Base-by-base conservation (phyloP, 1,140 invertebrate species). In the Chironomus striatipennis region DNA sequence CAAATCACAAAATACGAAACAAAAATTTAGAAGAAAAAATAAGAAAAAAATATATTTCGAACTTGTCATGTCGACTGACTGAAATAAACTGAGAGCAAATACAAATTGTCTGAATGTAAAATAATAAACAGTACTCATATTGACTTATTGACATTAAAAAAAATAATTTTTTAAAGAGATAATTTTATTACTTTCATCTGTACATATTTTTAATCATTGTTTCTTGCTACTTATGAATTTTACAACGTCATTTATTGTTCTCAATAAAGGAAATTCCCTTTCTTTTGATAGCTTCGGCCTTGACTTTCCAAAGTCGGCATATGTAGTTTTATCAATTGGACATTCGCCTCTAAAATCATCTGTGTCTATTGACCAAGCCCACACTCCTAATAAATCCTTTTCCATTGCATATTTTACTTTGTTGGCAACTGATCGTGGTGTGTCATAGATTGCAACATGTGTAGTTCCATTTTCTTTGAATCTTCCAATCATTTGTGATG, bases 361-460 rank as follows among this genome's bases (percentile, higher is more conserved):
- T 2, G 74, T 75, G 70, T 76, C 75, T n/a, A 76, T 72, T 2
- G 72, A 42, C 75, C 75, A 76, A 7, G 73, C 74, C 75, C 74
- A 75, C 2, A 74, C 47, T 0, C 75, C 75, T 5, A 72, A 17
- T 8, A 76, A 42, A 34, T 75, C 74, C 5, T 74, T 76, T 10
- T 43, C 47, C 1, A 76, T 1, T 1, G 73, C 75, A 47, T 75
- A 76, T 47, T 70, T 43, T 8, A 74, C 74, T 72, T 75, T 70
- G 7, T 21, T 24, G 0, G 65, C 65, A 18, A 70, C 65, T 15
- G 65, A 70, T 21, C 65, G 65, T 70, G 65, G 65, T 18, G 65
- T 8, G 21, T 70, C 65, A 24, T 17, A 70, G 9, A 24, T 18
- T 4, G 21, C 65, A 21, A 24, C 65, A 7, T 24, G 17, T 0